Percentiles rank a stretch among this genome's conserved stretches.
Conservation (phyloP, 2,888 invertebrate species). For the Gastracanthus pulcherrimus region DNA sequence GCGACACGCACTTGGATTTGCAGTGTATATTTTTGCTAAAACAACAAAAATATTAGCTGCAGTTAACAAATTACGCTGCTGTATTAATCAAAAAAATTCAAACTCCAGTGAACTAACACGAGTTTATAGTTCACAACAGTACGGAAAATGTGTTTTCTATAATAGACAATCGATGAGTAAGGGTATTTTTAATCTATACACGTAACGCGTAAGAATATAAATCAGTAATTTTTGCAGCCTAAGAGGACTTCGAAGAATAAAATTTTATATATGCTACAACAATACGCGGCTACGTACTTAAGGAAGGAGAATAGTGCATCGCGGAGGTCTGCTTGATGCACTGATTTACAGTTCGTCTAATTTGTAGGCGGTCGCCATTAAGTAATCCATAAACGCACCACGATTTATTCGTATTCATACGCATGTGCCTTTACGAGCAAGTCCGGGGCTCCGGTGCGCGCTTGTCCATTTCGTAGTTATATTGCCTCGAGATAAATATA, state of each 20-base stretch:
- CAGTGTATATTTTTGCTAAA: too few species aligned
- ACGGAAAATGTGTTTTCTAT: background rate
- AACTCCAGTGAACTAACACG: too few species aligned
- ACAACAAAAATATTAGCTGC: too few species aligned
- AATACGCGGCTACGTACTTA: slow-evolving; percentile 47
- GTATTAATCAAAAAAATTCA: too few species aligned
- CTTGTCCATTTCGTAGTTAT: slow-evolving; percentile 62
- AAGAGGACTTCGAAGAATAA: slow-evolving; percentile 7
- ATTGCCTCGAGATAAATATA: slow-evolving; percentile 64
- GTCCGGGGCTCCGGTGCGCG: slow-evolving; percentile 52
- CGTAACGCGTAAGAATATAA: slow-evolving; percentile 28
- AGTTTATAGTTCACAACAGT: too few species aligned
- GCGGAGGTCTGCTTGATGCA: slow-evolving; percentile 74
- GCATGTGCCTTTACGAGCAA: slow-evolving; percentile 70
- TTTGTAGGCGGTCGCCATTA: slow-evolving; percentile 77
- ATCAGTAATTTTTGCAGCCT: slow-evolving; percentile 30
- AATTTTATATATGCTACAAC: slow-evolving; percentile 50
- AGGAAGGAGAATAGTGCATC: slow-evolving; percentile 65
- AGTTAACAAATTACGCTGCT: too few species aligned
- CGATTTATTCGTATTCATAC: slow-evolving; percentile 77
- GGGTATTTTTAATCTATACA: slow-evolving; percentile 15
- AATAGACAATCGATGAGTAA: slow-evolving; percentile 12
- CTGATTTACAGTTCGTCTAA: slow-evolving; percentile 77
- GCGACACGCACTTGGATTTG: too few species aligned
- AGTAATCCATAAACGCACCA: slow-evolving; percentile 76